Base-by-base conservation (phyloP, 2,797 vertebrate genomes). In the Characodon lateralis region DNA sequence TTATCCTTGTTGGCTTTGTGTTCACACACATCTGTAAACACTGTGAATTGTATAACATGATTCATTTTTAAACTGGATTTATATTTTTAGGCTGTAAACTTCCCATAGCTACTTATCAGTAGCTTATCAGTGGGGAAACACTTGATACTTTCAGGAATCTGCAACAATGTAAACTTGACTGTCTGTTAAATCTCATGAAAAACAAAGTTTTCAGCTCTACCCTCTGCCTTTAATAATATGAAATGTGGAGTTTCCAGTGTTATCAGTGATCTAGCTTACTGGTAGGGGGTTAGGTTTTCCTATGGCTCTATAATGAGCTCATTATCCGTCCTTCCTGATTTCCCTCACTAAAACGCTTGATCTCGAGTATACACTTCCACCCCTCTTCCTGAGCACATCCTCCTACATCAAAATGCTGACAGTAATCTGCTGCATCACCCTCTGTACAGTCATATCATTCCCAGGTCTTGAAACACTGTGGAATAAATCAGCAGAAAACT, bases 331-430 rank as follows among this genome's bases (percentile, higher is more conserved):
- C 3, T 59, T 51, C 41, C 63, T 4, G 20, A 0, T 20, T 1
- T 6, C 46, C 8, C 0, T 51, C 10, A 24, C 31, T 70, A 13
- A 71, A 68, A 16, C 50, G 20, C 2, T 20, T 39, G 18, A 55
- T 8, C 6, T 66, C 18, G 0, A 46, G 31, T 14, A 7, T 8
- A 26, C 35, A 24, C 8, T 20, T 65, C 7, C 18, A 8, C 22
- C 56, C 0, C 6, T 51, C 71, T 68, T 83, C 78, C 71, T 51
- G 31, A 83, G 5, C 31, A 72, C 16, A 65, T 84, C 53, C 72
- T 58, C 26, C 39, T 12, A 31, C 56, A 43, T 7, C 4, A 0
- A 26, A 65, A 26, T 16, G 7, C 73, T 43, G 61, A 41, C 35
- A 80, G 65, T 14, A 55, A 39, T 31, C 26, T 13, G 0, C n/a